These are phyloP conservation scores for Linepithema humile DNA, from an alignment of 1,140 invertebrate species.

Conservation along the genomic window DNA sequence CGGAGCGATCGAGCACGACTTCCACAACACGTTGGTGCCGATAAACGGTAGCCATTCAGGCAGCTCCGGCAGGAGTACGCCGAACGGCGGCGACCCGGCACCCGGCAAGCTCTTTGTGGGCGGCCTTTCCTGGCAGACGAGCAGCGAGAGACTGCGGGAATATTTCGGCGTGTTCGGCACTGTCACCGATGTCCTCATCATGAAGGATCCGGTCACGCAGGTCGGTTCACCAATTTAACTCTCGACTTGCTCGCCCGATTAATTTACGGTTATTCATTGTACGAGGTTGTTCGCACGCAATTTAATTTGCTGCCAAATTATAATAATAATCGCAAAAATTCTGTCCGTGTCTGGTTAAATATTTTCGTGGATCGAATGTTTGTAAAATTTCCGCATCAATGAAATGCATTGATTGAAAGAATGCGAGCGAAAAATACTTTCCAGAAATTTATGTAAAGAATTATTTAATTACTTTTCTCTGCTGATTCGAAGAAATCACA, in stretches of 20 bases:
- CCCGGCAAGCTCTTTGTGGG: conserved; percentile 96
- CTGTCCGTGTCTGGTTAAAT: not conserved
- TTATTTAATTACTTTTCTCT: not conserved
- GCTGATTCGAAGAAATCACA: no score
- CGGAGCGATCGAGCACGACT: conserved; percentile 86
- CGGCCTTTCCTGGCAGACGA: conserved; percentile 96
- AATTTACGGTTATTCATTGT: conserved; percentile 25
- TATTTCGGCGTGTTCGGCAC: conserved; percentile 96
- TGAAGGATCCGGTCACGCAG: conserved; percentile 97
- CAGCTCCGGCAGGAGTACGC: conserved; percentile 91
- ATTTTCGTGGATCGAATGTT: not conserved
- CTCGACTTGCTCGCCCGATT: conserved; percentile 36
- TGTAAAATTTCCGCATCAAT: not conserved
- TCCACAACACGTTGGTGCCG: conserved; percentile 86
- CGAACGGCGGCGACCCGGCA: conserved; percentile 89
- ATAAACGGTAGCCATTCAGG: conserved; percentile 86
- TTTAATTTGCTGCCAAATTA: conserved; percentile 33
- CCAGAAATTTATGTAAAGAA: not conserved
- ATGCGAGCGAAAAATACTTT: not conserved
- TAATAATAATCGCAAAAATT: not conserved
- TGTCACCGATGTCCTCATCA: conserved; percentile 96
- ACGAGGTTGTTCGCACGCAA: conserved; percentile 35
- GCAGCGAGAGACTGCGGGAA: conserved; percentile 94
- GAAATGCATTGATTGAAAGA: not conserved
- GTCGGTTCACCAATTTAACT: conserved; percentile 84